A percentile compares a stretch with the other conserved stretches of the same genome.
Evolutionary conservation across 1,140 invertebrate genomes (phyloP).

Genomic region (Rhyacophila brunnea): DNA sequence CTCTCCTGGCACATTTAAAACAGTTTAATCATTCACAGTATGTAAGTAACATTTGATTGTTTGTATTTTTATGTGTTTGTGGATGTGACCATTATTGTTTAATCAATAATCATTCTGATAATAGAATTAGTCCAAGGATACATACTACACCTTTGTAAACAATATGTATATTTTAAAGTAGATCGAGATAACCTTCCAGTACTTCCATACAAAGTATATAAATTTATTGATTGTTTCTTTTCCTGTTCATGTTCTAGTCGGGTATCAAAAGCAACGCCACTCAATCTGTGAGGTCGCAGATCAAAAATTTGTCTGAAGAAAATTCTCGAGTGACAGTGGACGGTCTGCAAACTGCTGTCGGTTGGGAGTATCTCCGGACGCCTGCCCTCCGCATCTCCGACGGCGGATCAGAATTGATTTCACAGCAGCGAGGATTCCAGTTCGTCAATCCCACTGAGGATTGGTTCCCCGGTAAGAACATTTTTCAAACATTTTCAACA

Average conservation of each 20-base stretch:
- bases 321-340: constrained; percentile 68
- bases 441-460: constrained; percentile 83
- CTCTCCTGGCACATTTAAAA: too few species aligned
- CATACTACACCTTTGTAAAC: too few species aligned
- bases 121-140: too few species aligned
- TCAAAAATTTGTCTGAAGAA: constrained; percentile 75
- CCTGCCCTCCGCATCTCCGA: constrained; percentile 64
- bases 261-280: constrained; percentile 79
- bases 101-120: too few species aligned
- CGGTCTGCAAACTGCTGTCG: constrained; percentile 68
- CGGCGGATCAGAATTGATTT: constrained; percentile 64
- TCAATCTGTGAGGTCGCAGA: constrained; percentile 72
- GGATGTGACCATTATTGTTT: too few species aligned
- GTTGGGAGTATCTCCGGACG: constrained; percentile 80
- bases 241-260: constrained; percentile 42
- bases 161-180: constrained; percentile 9
- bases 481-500: too few species aligned
- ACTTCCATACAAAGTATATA: too few species aligned
- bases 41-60: too few species aligned
- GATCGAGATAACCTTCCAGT: too few species aligned
- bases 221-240: too few species aligned
- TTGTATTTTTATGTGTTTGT: too few species aligned
- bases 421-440: constrained; percentile 75
- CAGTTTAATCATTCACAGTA: too few species aligned
- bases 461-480: constrained; percentile 80